Evolutionary conservation across 2,113 vertebrate genomes (phyloP).

Genomic region (Raja brachyura): DNA sequence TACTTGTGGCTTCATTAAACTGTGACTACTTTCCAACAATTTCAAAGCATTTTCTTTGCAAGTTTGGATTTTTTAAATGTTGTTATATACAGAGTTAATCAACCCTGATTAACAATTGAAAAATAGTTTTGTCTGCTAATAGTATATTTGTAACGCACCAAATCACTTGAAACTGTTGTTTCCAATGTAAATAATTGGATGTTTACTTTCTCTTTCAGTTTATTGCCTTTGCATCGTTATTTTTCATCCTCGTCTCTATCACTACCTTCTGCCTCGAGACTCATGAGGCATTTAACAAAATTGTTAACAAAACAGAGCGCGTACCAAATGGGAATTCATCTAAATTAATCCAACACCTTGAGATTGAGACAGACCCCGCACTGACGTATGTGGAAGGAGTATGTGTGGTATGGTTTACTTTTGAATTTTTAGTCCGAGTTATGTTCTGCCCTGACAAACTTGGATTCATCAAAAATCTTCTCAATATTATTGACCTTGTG

Average conservation of each 20-base stretch:
- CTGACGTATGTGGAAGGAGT: slow-evolving; percentile 92
- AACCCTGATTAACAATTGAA: not conserved
- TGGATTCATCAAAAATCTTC: slow-evolving; percentile 89
- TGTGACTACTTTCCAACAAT: not conserved
- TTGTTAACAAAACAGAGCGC: slow-evolving; percentile 89
- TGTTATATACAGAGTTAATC: not conserved
- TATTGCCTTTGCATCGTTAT: slow-evolving; percentile 90
- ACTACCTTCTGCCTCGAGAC: slow-evolving; percentile 98
- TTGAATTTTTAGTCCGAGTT: slow-evolving; percentile 92
- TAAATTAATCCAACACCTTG: slow-evolving; percentile 71
- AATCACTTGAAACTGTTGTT: not conserved
- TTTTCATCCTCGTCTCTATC: slow-evolving; percentile 98
- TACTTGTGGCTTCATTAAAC: not conserved
- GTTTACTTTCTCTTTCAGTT: slow-evolving; percentile 67
- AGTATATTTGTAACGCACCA: not conserved
- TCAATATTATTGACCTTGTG: slow-evolving; percentile 98
- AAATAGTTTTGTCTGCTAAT: not conserved
- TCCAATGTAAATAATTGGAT: slow-evolving; percentile 6
- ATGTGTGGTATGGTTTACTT: slow-evolving; percentile 95
- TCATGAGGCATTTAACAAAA: slow-evolving; percentile 92
- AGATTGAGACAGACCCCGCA: slow-evolving; percentile 90
- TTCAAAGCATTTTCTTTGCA: not conserved
- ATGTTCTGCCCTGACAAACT: slow-evolving; percentile 91
- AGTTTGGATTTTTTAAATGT: not conserved
- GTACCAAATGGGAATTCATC: slow-evolving; percentile 61